Base-by-base conservation (phyloP, 2,797 vertebrate genomes). In the Loriculus beryllinus region DNA sequence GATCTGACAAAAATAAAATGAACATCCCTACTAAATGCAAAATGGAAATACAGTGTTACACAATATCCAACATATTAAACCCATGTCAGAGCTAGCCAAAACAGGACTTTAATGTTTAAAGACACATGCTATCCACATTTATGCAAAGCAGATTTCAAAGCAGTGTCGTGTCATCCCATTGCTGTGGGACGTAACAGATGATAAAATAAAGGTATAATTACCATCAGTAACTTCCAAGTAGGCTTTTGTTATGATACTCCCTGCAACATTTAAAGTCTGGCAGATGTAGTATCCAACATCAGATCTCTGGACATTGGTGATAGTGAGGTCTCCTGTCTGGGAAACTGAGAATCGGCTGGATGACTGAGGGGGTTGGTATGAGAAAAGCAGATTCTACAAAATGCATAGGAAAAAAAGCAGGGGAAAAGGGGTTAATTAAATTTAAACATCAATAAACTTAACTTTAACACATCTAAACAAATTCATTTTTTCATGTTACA, bases 211-310 rank as follows among this genome's bases (percentile, higher is more conserved):
- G 54, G 49, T 75, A 45, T 67, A 31, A 92, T 98, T 98, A 99
- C 99, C 99, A 93, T 99, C 99, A 14, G 99, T 99, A 95, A 99
- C 99, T 98, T 99, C 99, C 93, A 99, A 98, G 95, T 99, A 98
- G 63, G 99, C 99, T 97, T 99, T 99, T 96, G 99, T 99, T 97
- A 99, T 99, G 96, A 99, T 99, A 81, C 99, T 99, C 95, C 99
- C 99, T 2, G 99, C 99, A 77, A 99, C 99, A 97, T 99, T 99
- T 92, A 99, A 98, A 54, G 99, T 99, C 98, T 99, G 99, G 98
- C 99, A 99, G 97, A 99, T 99, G 90, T 99, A 99, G 95, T 99
- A 99, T 7, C 99, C 99, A 93, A 98, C 97, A 92, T 99, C 99
- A 57, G 99, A 99, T 89, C 98, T 97, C 95, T 99, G 99, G 64